phyloP scores from a whole-genome alignment of 1,140 invertebrate genomes.

The Drosophila nebulosa region DNA sequence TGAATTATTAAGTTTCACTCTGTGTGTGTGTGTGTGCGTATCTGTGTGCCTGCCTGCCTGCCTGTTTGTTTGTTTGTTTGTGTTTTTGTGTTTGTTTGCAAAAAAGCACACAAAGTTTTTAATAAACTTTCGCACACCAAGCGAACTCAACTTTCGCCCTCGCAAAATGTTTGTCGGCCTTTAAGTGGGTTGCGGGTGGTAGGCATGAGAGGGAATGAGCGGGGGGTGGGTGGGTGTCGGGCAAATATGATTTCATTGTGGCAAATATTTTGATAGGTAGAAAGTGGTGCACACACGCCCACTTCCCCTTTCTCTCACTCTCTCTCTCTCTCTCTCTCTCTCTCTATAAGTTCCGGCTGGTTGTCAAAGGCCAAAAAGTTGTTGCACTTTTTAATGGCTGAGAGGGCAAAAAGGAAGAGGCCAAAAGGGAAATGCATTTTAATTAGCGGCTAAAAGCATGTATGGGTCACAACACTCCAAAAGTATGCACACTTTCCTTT shows the following conservation, averaged over 20 bases:
- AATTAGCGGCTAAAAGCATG: background rate
- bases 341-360: slow-evolving; percentile 23
- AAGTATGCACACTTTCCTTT: background rate
- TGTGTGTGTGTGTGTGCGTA: slow-evolving; percentile 16
- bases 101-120: slow-evolving; percentile 64
- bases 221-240: slow-evolving; percentile 12
- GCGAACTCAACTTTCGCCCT: slow-evolving; percentile 61
- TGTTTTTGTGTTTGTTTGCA: slow-evolving; percentile 2
- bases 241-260: slow-evolving; percentile 72
- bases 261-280: slow-evolving; percentile 73
- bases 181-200: slow-evolving; percentile 35
- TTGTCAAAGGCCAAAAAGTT: slow-evolving; percentile 1
- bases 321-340: too few species aligned
- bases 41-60: slow-evolving; percentile 10
- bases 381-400: background rate
- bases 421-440: background rate
- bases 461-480: background rate
- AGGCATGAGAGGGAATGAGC: background rate
- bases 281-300: background rate
- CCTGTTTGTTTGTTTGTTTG: slow-evolving; percentile 12
- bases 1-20: slow-evolving; percentile 74
- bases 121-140: slow-evolving; percentile 78
- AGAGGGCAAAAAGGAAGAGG: background rate
- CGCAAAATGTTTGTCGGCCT: slow-evolving; percentile 35
- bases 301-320: too few species aligned